Evolutionary conservation across 2,888 invertebrate species (phyloP).

Genomic region (Troides aeacus): DNA sequence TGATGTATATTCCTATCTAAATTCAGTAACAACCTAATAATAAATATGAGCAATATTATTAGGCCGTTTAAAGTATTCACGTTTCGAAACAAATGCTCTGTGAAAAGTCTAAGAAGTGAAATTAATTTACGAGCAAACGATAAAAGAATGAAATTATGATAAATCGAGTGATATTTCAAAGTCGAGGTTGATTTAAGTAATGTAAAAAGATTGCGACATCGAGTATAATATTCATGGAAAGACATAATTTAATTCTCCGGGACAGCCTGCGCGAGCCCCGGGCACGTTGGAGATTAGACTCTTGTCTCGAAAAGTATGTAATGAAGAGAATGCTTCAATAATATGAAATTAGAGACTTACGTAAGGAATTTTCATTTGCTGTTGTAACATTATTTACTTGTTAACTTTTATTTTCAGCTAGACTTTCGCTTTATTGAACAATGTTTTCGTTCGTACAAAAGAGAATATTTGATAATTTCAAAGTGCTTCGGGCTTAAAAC

Average conservation of each 20-base stretch:
- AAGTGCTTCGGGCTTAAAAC: not conserved
- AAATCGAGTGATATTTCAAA: constrained; percentile 54
- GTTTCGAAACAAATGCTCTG: not conserved
- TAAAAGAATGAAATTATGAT: constrained; percentile 38
- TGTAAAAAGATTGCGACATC: constrained; percentile 65
- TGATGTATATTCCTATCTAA: too few relatives aligned
- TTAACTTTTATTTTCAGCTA: not conserved
- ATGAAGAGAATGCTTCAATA: constrained; percentile 63
- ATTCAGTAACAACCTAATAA: too few relatives aligned
- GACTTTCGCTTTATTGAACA: constrained; percentile 4
- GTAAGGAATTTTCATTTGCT: constrained; percentile 54
- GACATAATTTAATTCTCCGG: constrained; percentile 72
- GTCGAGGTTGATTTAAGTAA: constrained; percentile 49
- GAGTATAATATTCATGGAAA: constrained; percentile 78
- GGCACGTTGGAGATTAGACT: constrained; percentile 60
- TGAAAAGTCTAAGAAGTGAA: constrained; percentile 6
- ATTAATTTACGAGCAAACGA: constrained; percentile 25
- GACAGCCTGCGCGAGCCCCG: constrained; percentile 56
- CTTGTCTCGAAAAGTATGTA: constrained; percentile 66
- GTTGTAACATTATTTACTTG: constrained; percentile 29
- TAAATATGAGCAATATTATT: too few relatives aligned
- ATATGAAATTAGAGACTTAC: constrained; percentile 67
- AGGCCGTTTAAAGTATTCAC: too few relatives aligned
- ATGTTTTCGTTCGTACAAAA: not conserved
- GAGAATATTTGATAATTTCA: not conserved